Percentiles rank a stretch among this genome's conserved stretches.
Conservation (phyloP, 2,888 invertebrate species). For the Noctua janthe region DNA sequence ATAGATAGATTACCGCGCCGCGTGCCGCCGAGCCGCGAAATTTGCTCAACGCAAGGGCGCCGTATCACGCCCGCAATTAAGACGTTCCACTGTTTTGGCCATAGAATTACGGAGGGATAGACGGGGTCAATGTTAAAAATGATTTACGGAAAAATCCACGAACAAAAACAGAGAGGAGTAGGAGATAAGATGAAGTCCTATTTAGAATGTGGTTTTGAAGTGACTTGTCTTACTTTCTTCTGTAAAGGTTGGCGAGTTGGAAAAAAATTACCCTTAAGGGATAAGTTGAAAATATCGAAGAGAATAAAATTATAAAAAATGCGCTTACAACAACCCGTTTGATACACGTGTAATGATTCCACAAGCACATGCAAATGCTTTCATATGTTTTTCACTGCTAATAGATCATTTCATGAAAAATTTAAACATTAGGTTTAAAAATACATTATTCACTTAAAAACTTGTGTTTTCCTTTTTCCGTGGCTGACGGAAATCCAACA, state of each 20-base stretch:
- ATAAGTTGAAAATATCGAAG: no score
- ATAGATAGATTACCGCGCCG: conserved; percentile 52
- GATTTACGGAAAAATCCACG: background rate
- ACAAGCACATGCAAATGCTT: background rate
- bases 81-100: conserved; percentile 64
- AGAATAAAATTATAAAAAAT: background rate
- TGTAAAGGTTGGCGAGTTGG: background rate
- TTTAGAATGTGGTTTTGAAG: background rate
- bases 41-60: conserved; percentile 72
- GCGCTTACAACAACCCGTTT: background rate
- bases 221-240: background rate
- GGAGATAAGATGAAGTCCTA: background rate
- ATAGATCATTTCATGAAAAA: background rate
- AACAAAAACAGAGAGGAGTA: background rate
- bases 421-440: background rate
- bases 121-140: background rate
- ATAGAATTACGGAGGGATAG: conserved; percentile 27
- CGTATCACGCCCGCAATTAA: conserved; percentile 77
- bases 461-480: conserved; percentile 26
- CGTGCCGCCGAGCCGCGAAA: conserved; percentile 56
- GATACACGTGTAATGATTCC: background rate
- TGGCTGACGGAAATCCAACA: conserved; percentile 41
- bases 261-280: background rate
- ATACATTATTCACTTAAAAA: background rate
- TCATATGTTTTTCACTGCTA: background rate